Base-by-base conservation (phyloP, 2,888 invertebrate species). In the Griposia aprilina region DNA sequence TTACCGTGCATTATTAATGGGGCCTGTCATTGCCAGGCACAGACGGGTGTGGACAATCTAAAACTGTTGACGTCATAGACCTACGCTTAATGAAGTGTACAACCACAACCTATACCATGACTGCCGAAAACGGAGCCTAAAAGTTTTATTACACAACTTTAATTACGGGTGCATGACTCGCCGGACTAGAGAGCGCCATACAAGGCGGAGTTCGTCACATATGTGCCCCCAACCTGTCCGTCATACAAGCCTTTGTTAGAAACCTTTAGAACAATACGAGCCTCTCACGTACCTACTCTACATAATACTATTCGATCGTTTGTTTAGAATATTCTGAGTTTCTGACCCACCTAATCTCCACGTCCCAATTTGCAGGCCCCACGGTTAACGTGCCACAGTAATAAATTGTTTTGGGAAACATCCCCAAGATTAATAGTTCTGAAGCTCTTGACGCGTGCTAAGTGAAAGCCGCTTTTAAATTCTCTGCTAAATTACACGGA, bases 351-450 rank as follows among this genome's bases (percentile, higher is more conserved):
- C 90, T 94, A 94, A 95, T 94, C 94, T 92, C 86, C 91, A 88
- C 91, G 92, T 93, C 91, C 92, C 91, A 93, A 94, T 94, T 95
- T 92, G 91, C 92, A 90, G 90, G 91, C 90, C 91, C 91, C 87
- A 90, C 90, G 91, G 92, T 90, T 90, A 91, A 89, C 90, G 92
- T 91, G 90, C 92, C 90, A 91, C 92, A 65, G 94, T 94, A 93
- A 95, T 95, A 95, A 96, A 96, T 96, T 94, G 96, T 95, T 95
- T 95, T 88, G 93, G 93, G 93, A 91, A 94, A 92, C 94, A 93
- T 94, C 93, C 90, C 88, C 89, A 95, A 96, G 96, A 96, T 96
- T 96, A 95, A 96, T 96, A 94, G 96, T 93, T 91, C 83, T 90
- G 88, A 84, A 90, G 90, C 90, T 90, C 93, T 93, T 92, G 94